These are phyloP conservation scores for Thunnus albacares DNA, from an alignment of 2,797 vertebrate genomes.

Conservation along the genomic window DNA sequence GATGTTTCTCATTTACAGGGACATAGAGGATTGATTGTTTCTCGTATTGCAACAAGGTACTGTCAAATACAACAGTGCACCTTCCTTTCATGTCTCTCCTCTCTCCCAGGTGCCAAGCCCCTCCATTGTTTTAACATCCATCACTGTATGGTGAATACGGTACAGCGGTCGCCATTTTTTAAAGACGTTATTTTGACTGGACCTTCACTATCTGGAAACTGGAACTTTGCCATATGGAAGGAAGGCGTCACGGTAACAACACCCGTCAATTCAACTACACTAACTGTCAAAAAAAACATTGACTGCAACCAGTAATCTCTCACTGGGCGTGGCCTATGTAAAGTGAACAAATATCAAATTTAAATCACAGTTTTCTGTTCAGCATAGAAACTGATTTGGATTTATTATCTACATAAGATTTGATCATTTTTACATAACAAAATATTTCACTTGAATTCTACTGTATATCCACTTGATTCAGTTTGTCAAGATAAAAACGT, in stretches of 20 bases:
- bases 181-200: conserved; percentile 90
- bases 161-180: conserved; percentile 93
- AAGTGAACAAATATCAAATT: not conserved
- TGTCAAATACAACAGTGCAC: conserved; percentile 16
- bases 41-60: conserved; percentile 10
- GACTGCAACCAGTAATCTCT: not conserved
- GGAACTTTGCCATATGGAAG: conserved; percentile 94
- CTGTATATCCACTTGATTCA: not conserved
- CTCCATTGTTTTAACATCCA: conserved; percentile 79
- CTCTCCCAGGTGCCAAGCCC: conserved; percentile 87
- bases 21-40: conserved; percentile 22
- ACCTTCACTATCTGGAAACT: conserved; percentile 79
- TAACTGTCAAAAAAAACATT: not conserved
- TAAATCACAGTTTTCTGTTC: too few species aligned
- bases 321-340: not conserved
- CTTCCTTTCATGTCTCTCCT: conserved; percentile 23
- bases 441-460: not conserved
- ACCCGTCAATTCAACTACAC: not conserved
- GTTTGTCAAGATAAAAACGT: not conserved
- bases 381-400: too few species aligned
- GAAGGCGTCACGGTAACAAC: conserved; percentile 90
- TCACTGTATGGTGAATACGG: conserved; percentile 85
- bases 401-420: not conserved
- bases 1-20: not conserved
- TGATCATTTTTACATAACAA: too few species aligned